phyloP scores from a whole-genome alignment of 2,888 invertebrate genomes.

The Apodemia mormo region DNA sequence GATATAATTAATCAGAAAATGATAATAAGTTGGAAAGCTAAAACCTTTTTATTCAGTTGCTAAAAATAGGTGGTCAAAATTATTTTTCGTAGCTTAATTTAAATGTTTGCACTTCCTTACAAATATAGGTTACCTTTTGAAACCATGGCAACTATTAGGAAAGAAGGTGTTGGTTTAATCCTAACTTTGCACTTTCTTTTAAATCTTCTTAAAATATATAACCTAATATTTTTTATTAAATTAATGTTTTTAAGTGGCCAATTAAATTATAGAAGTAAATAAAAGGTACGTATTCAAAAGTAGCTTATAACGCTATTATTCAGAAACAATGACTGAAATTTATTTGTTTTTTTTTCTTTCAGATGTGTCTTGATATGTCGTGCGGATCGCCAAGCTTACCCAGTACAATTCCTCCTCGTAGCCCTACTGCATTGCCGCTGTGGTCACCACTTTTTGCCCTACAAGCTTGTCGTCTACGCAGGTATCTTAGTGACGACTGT shows the following conservation, averaged over 20 bases:
- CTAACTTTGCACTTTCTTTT: background rate
- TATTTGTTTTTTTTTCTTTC: slow-evolving; percentile 38
- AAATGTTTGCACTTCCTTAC: too few species aligned
- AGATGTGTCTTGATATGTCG: slow-evolving; percentile 76
- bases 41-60: too few species aligned
- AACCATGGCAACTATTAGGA: background rate
- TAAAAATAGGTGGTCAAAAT: too few species aligned
- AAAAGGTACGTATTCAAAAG: slow-evolving; percentile 43
- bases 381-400: slow-evolving; percentile 57
- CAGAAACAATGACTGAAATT: background rate
- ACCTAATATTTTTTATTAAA: background rate
- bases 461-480: slow-evolving; percentile 72
- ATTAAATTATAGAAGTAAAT: background rate
- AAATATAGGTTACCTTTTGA: background rate
- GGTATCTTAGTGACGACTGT: slow-evolving; percentile 77
- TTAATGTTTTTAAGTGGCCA: background rate
- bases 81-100: too few species aligned
- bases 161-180: background rate
- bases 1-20: too few species aligned
- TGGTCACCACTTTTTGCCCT: slow-evolving; percentile 75
- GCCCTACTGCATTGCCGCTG: slow-evolving; percentile 64
- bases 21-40: too few species aligned
- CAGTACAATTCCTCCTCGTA: slow-evolving; percentile 61
- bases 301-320: background rate
- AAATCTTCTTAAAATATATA: background rate